Evolutionary conservation across 2,888 invertebrate species (phyloP).

Genomic region (Allygus modestus): DNA sequence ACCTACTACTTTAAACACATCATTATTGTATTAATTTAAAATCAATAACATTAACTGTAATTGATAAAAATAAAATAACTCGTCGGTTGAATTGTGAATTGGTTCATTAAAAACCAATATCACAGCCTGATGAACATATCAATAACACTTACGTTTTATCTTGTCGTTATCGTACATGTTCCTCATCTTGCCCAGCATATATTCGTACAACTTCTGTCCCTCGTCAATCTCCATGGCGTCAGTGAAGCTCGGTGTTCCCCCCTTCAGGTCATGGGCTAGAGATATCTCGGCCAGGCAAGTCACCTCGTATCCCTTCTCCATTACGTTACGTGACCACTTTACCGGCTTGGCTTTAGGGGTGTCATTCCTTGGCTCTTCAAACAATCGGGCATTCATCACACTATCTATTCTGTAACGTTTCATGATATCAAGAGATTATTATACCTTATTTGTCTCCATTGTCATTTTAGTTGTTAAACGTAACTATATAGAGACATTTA

Average conservation of each 20-base stretch:
- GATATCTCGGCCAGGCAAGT: constrained; percentile 49
- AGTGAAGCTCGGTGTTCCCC: constrained; percentile 36
- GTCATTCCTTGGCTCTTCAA: constrained; percentile 43
- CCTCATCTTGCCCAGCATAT: constrained; percentile 14
- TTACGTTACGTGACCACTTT: constrained; percentile 31
- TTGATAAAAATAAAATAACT: too few species aligned
- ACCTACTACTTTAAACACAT: too few species aligned
- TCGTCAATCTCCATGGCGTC: constrained; percentile 40
- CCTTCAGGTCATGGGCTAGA: constrained; percentile 7
- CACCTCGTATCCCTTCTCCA: constrained; percentile 51
- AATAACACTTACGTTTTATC: constrained; percentile 19
- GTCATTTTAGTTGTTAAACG: too few species aligned
- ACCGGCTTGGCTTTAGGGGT: constrained; percentile 7
- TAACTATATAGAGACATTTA: too few species aligned
- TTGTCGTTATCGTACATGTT: constrained; percentile 23
- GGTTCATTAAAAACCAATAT: too few species aligned
- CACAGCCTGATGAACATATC: too few species aligned
- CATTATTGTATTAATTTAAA: too few species aligned
- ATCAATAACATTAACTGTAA: too few species aligned
- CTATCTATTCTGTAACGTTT: constrained; percentile 32
- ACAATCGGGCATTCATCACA: constrained; percentile 40
- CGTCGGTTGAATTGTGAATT: too few species aligned
- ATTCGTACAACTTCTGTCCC: constrained; percentile 30
- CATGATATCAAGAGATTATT: too few species aligned
- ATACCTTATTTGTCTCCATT: too few species aligned